Percentiles rank a stretch among this genome's conserved stretches.
Evolutionary conservation across 2,113 vertebrate species (phyloP).

Genomic region (Petrocephalus zakoni): DNA sequence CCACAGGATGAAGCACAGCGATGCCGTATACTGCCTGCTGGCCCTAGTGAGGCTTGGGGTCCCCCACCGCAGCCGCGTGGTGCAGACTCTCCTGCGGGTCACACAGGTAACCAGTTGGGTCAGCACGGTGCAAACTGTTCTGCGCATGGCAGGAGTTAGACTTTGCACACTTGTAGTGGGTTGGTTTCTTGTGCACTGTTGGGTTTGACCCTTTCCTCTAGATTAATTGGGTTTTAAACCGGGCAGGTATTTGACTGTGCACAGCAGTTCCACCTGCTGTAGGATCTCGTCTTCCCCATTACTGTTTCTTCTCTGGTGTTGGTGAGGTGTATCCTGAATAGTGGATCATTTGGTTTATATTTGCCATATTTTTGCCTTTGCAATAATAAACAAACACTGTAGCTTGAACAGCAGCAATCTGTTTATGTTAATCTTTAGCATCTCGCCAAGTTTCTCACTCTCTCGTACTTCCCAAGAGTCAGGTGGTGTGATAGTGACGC

Average conservation of each 20-base stretch:
- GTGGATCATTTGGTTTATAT: no score
- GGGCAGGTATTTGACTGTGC: no score
- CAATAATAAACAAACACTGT: no score
- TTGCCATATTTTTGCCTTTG: no score
- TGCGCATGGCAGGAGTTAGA: not conserved
- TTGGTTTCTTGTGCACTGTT: not conserved
- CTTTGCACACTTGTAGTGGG: not conserved
- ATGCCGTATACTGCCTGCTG: slow-evolving; percentile 66
- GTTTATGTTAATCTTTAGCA: no score
- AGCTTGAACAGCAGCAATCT: no score
- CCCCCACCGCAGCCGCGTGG: slow-evolving; percentile 67
- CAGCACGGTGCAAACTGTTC: not conserved
- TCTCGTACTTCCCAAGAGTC: not conserved
- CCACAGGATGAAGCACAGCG: slow-evolving; percentile 38
- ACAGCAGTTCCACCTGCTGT: no score
- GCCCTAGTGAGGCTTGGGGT: slow-evolving; percentile 68
- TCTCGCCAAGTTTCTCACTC: not conserved
- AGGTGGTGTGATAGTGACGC: not conserved
- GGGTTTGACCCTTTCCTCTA: no score
- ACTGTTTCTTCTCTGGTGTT: no score
- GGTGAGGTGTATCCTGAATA: no score
- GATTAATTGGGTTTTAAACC: no score
- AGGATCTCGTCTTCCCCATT: no score
- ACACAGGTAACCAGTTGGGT: slow-evolving; percentile 64
- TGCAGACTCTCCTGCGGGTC: slow-evolving; percentile 76